A percentile compares a stretch with the other conserved stretches of the same genome.
Evolutionary conservation across 2,888 invertebrate species (phyloP).

Genomic region (Acrobasis repandana): DNA sequence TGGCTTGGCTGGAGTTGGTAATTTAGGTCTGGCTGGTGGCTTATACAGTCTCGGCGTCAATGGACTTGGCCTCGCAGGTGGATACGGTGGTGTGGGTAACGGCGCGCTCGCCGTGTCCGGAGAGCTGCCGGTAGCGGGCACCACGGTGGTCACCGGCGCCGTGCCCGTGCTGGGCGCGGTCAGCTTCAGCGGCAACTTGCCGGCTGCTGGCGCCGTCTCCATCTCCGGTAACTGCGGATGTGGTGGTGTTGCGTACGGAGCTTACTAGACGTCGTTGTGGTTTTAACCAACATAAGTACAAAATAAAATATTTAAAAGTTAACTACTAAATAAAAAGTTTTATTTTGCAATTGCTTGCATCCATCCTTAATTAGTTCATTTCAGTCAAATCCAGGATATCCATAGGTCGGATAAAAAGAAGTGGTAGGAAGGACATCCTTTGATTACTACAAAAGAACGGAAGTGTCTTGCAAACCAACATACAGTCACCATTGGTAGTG

Average conservation of each 20-base stretch:
- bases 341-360: too few relatives aligned
- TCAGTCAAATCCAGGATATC: too few relatives aligned
- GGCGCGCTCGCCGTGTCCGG: slow-evolving; percentile 41
- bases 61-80: slow-evolving; percentile 22
- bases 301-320: too few relatives aligned
- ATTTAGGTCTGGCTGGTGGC: neutral
- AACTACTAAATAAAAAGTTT: too few relatives aligned
- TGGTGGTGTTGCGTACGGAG: slow-evolving; percentile 26
- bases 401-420: too few relatives aligned
- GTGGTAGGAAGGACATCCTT: too few relatives aligned
- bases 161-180: slow-evolving; percentile 47
- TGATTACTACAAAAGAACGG: too few relatives aligned
- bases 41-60: slow-evolving; percentile 1
- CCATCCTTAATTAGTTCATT: too few relatives aligned
- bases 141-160: slow-evolving; percentile 41
- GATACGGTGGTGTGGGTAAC: slow-evolving; percentile 38
- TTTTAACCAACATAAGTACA: too few relatives aligned
- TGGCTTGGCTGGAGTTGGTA: slow-evolving; percentile 9
- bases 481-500: too few relatives aligned
- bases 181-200: slow-evolving; percentile 37
- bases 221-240: slow-evolving; percentile 43
- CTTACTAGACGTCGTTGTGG: neutral
- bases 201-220: slow-evolving; percentile 41
- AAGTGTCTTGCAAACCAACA: too few relatives aligned
- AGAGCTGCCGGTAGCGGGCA: slow-evolving; percentile 41